phyloP scores from a whole-genome alignment of 37 sponge, comb jelly and placozoan species.

The Ianthella basta region DNA sequence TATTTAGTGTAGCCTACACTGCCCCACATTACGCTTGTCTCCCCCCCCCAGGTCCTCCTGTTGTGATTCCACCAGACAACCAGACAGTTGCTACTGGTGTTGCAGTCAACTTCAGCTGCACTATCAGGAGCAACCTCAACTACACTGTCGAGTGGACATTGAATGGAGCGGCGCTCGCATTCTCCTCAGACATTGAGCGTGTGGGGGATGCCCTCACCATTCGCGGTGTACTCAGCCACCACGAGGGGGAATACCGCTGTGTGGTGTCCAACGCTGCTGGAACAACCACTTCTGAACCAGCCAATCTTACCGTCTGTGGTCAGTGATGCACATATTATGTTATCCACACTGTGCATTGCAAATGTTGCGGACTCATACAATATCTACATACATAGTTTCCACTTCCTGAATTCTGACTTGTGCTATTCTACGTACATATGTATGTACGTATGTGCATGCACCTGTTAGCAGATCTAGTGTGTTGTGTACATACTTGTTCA shows the following conservation, averaged over 20 bases:
- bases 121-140: not conserved
- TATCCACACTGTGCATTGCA: too few relatives aligned
- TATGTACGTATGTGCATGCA: not conserved
- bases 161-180: not conserved
- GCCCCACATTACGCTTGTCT: too few relatives aligned
- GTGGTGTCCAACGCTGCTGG: slow-evolving; percentile 14
- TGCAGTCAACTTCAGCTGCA: not conserved
- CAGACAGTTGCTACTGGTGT: slow-evolving; percentile 8
- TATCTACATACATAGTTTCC: too few relatives aligned
- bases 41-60: not conserved
- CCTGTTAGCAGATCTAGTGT: too few relatives aligned
- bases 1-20: too few relatives aligned
- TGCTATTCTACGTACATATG: not conserved
- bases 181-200: too few relatives aligned
- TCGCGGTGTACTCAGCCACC: too few relatives aligned
- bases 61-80: not conserved
- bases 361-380: too few relatives aligned
- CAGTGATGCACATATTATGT: too few relatives aligned
- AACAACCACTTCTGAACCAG: slow-evolving; percentile 11
- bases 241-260: slow-evolving; percentile 10
- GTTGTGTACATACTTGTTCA: too few relatives aligned
- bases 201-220: not conserved
- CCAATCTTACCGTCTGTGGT: slow-evolving; percentile 14
- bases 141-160: not conserved
- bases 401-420: too few relatives aligned